Conservation (phyloP, 1,140 invertebrate genomes). For the Sminthurinus signatus region DNA sequence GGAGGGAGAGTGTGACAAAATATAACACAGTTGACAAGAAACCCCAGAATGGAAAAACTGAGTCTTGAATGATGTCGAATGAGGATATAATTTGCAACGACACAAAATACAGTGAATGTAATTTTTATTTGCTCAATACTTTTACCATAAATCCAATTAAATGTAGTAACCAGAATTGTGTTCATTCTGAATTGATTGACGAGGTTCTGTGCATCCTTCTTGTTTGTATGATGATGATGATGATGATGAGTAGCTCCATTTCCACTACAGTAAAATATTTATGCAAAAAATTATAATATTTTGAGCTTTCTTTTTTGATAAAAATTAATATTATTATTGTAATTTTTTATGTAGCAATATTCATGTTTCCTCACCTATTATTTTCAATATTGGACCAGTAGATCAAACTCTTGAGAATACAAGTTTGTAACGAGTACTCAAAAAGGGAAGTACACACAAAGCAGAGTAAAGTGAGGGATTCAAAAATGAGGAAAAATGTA, state of each 20-base stretch:
- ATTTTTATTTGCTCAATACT: slow-evolving; percentile 11
- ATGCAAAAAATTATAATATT: too few relatives aligned
- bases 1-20: slow-evolving; percentile 8
- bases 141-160: background rate
- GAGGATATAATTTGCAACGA: background rate
- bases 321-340: too few relatives aligned
- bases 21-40: background rate
- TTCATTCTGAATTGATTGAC: background rate
- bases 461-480: background rate
- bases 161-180: background rate
- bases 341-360: too few relatives aligned
- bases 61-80: background rate
- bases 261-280: too few relatives aligned
- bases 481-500: background rate
- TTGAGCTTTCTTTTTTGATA: too few relatives aligned
- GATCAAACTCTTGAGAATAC: background rate
- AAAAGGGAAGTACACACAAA: background rate
- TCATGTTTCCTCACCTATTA: too few relatives aligned
- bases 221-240: too few relatives aligned
- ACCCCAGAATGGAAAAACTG: background rate
- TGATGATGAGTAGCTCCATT: too few relatives aligned
- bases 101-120: background rate
- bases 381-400: background rate
- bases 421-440: background rate
- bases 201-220: too few relatives aligned